Evolutionary conservation across 1,140 invertebrate genomes (phyloP), one percentile per base, ranked within the genome.

Genomic region (Coelopa frigida): DNA sequence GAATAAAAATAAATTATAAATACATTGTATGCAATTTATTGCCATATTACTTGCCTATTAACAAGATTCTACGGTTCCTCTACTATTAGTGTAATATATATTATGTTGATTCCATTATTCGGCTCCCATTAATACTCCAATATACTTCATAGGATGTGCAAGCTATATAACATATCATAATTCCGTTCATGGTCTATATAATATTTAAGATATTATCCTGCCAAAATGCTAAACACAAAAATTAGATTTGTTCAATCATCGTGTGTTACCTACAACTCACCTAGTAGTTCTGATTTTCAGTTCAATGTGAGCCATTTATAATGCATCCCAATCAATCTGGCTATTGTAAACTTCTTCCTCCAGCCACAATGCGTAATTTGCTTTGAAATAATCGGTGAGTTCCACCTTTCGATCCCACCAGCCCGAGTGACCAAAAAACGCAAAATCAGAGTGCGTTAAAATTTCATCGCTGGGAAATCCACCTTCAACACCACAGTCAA

Each of bases 301-400:
- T 23, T 33, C 7, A 33, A 10, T 21, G 23, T 11, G 2, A 11
- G 3, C 22, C 41, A 33, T n/a, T 46, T 64, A 67, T 26, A 68
- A 55, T 39, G 60, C 69, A 61, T 87, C 84, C 85, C 86, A 88
- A 61, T 87, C 79, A 44, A 85, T 84, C 56, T 78, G 77, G 50
- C 82, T 84, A 58, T 89, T 84, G 70, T 91, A 97, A 4, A 99
- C 96, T 76, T 99, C 95, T 64, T 93, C 83, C 57, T 98, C 85
- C 20, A 99, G 72, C 96, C 96, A 99, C 10, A 87, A 67, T 62
- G 95, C 87, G 72, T 99, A 99, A 70, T 98, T 92, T 53, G 86
- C 81, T 72, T 95, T 96, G 61, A 99, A 99, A 63, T 94, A 92
- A 23, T 94, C 88, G 21, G 88, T 94, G 38, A 99, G 75, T 59